Conservation (phyloP, 1,140 invertebrate species). For the Pomacea maculata region DNA sequence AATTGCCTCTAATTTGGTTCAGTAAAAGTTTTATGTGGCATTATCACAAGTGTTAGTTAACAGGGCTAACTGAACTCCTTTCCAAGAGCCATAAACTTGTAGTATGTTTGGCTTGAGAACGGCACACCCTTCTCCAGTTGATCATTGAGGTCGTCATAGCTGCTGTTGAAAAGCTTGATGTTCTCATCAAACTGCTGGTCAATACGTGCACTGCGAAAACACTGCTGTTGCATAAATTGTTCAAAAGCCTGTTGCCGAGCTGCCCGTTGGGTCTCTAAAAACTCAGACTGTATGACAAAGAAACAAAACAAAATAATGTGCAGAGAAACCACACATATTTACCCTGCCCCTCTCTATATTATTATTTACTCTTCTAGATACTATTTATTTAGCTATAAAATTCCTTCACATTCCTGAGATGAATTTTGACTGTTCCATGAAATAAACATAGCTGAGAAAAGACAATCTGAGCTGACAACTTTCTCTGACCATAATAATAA, state of each 20-base stretch:
- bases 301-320: neutral
- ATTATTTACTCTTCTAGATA: neutral
- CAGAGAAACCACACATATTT: neutral
- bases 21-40: no score
- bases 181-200: slow-evolving; percentile 38
- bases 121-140: slow-evolving; percentile 25
- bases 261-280: slow-evolving; percentile 32
- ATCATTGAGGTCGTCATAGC: slow-evolving; percentile 37
- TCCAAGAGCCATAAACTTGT: slow-evolving; percentile 20
- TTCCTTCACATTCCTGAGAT: neutral
- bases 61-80: slow-evolving; percentile 4
- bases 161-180: slow-evolving; percentile 31
- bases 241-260: slow-evolving; percentile 35
- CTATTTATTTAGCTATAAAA: neutral
- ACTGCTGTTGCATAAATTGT: slow-evolving; percentile 39
- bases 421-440: no score
- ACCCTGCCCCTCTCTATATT: no score
- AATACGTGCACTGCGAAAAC: slow-evolving; percentile 37
- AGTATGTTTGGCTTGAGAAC: slow-evolving; percentile 16
- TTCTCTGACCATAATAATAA: no score
- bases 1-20: no score
- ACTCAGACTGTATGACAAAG: slow-evolving; percentile 30
- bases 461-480: no score
- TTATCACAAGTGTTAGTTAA: no score
- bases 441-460: no score